Percentiles rank a stretch among this genome's conserved stretches.
These are phyloP conservation scores for Cancer borealis DNA, from an alignment of 2,888 invertebrate genomes.

Conservation along the genomic window DNA sequence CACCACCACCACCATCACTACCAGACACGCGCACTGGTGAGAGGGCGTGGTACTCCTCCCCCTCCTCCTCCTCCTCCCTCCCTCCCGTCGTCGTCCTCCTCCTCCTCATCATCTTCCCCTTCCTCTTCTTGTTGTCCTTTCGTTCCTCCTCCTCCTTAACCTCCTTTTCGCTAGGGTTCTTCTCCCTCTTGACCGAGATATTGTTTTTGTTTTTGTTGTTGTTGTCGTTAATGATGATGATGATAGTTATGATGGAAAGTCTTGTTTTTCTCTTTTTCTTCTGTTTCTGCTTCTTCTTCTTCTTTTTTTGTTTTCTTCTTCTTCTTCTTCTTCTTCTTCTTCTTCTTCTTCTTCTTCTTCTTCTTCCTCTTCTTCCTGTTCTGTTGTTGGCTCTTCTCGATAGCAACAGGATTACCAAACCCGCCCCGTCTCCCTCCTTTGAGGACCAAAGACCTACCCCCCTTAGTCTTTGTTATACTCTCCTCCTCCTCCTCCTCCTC, in stretches of 20 bases:
- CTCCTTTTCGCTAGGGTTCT: neutral
- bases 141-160: neutral
- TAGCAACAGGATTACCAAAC: neutral
- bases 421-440: neutral
- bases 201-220: neutral
- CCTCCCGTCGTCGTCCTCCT: neutral
- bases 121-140: neutral
- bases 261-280: neutral
- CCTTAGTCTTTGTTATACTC: neutral
- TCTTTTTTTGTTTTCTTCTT: neutral
- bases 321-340: neutral
- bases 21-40: constrained; percentile 46
- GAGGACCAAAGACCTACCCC: neutral
- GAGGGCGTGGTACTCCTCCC: constrained; percentile 47
- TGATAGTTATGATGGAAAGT: neutral
- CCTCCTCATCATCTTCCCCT: neutral
- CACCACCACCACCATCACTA: constrained; percentile 16
- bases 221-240: neutral
- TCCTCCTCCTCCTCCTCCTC: constrained; percentile 21
- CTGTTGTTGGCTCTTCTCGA: neutral
- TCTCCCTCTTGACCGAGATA: constrained; percentile 7
- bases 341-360: neutral
- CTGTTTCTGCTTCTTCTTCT: neutral
- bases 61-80: neutral
- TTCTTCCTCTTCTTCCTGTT: neutral